Evolutionary conservation across 2,113 vertebrate genomes (phyloP).

Genomic region (Microcebus ravelobensis): DNA sequence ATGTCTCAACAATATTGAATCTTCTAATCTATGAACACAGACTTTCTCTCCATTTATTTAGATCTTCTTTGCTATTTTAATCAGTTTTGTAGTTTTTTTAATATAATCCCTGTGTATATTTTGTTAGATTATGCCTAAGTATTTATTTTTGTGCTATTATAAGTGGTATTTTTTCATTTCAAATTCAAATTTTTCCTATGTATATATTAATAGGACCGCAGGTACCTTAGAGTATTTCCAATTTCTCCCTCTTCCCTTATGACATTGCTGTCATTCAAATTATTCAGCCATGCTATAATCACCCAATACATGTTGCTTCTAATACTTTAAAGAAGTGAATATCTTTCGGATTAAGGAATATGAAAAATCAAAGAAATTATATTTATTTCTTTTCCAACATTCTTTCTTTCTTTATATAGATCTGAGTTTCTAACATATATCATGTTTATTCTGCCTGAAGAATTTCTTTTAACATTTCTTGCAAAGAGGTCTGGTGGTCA

Average conservation of each 20-base stretch:
- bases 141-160: background rate
- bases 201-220: background rate
- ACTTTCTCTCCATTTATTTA: conserved; percentile 36
- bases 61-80: background rate
- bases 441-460: conserved; percentile 10
- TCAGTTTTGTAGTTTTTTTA: background rate
- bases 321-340: background rate
- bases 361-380: background rate
- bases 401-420: background rate
- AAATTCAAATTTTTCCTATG: background rate
- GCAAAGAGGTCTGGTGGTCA: background rate
- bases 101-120: background rate
- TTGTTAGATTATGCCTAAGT: background rate
- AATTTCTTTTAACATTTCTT: conserved; percentile 8
- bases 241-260: background rate
- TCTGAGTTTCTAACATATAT: background rate
- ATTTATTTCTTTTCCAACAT: background rate
- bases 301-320: background rate
- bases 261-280: background rate
- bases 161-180: background rate
- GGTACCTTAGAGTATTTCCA: background rate
- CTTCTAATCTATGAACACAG: conserved; percentile 29
- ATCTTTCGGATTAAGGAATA: background rate
- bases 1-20: conserved; percentile 35
- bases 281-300: background rate